Conservation (phyloP, 2,113 vertebrate species). For the Ceyx melanurus region DNA sequence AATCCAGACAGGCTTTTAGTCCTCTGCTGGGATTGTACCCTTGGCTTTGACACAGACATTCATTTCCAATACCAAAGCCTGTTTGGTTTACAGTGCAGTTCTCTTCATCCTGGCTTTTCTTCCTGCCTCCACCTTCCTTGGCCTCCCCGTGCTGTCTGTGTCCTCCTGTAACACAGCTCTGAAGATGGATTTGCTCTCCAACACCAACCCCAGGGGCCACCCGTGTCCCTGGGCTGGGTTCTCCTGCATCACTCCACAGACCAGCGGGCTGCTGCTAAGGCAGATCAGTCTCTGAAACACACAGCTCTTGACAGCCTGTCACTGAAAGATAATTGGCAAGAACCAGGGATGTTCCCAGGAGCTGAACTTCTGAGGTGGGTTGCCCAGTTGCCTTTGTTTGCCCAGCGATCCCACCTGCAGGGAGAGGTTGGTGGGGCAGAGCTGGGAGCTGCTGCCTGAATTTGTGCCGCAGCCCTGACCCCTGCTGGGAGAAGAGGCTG, state of each 20-base stretch:
- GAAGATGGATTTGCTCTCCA: not conserved
- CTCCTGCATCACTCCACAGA: not conserved
- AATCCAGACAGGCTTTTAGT: not conserved
- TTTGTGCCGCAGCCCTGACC: not conserved
- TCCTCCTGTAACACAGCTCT: not conserved
- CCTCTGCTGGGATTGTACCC: not conserved
- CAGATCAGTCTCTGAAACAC: not conserved
- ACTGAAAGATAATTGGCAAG: not conserved
- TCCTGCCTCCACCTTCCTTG: not conserved
- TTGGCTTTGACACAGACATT: not conserved
- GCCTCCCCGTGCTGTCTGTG: not conserved
- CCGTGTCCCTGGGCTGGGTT: rapidly evolving
- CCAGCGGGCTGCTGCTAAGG: not conserved
- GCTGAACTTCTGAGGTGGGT: not conserved
- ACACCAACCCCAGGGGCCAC: not conserved
- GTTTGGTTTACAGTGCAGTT: not conserved
- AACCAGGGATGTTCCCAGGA: not conserved
- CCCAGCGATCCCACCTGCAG: rapidly evolving
- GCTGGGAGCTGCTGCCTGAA: not conserved
- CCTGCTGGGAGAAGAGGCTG: not conserved
- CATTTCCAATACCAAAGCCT: not conserved
- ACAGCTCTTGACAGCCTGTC: not conserved
- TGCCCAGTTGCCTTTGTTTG: not conserved
- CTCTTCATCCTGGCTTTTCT: not conserved
- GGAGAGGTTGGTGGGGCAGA: not conserved